Evolutionary conservation across 1,140 invertebrate genomes (phyloP), one percentile per base, ranked within the genome.

Genomic region (Apis cerana): DNA sequence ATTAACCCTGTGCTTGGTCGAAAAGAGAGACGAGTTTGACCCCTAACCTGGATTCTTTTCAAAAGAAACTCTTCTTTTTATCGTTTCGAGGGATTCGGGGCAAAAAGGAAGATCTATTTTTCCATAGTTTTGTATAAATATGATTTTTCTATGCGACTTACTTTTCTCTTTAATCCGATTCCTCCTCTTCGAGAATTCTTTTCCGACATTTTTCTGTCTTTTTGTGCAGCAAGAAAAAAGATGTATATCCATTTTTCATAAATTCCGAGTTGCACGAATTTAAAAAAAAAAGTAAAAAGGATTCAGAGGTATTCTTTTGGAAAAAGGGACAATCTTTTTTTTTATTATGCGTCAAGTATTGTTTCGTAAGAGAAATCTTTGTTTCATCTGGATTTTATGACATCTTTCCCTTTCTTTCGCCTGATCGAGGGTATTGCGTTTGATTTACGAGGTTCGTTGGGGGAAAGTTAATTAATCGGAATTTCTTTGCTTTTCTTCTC

Each of bases 1-100:
- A 86, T 86, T 75, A 86, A 86, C 43, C 23, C 48, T 33, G 69
- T 68, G 52, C 50, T 77, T 77, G 62, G 79, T 86, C 77, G 78
- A 75, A 82, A 21, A 52, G 27, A 59, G 59, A 59, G 23, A 54
- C 4, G n/a, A 43, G 33, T 43, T 43, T 21, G 59, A 59, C 56
- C 48, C 69, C 61, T 54, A 82, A 69, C 72, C 78, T 61, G 50
- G 50, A 72, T 64, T 80, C 56, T 27, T 27, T 43, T 43, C 33
- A 43, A 43, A 43, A 43, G 33, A 43, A 43, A 43, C 11, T 13
- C 27, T 17, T 52, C 23, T 43, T n/a, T 19, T 70, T 64, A 58
- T 33, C 15, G 17, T 54, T 23, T 4, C 52, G 2, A 3, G 0
- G 33, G 5, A 43, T 43, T 43, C 7, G 33, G 33, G 33, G 33